phyloP scores from a whole-genome alignment of 2,113 vertebrate genomes.

The Hemibagrus wyckioides region DNA sequence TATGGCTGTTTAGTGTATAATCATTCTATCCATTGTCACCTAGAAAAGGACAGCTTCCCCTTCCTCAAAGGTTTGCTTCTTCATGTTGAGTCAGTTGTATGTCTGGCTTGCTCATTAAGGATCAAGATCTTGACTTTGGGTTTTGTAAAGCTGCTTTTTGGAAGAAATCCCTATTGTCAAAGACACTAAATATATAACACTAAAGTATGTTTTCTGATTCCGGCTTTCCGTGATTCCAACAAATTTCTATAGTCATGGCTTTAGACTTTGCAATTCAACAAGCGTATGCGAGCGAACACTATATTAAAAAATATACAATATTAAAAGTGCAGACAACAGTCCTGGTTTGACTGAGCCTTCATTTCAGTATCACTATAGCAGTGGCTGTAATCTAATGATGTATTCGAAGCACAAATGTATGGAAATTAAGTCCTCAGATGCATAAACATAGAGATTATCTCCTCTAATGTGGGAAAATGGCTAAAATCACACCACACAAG shows the following conservation, averaged over 20 bases:
- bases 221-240: not conserved
- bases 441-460: not conserved
- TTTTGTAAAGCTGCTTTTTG: not conserved
- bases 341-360: not conserved
- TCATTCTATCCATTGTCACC: not conserved
- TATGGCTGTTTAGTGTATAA: not conserved
- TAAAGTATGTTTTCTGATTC: not conserved
- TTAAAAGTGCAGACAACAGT: not conserved
- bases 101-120: not conserved
- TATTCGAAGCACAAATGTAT: not conserved
- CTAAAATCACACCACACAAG: slow-evolving; percentile 31
- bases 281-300: not conserved
- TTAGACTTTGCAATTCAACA: not conserved
- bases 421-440: not conserved
- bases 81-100: not conserved
- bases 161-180: not conserved
- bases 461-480: not conserved
- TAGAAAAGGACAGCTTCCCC: not conserved
- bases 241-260: not conserved
- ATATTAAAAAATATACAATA: too few species aligned
- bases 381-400: not conserved
- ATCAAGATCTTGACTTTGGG: not conserved
- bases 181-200: not conserved
- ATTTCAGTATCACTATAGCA: not conserved
- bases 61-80: not conserved